Conservation (phyloP, 2,113 vertebrate species). For the Centropristis striata region DNA sequence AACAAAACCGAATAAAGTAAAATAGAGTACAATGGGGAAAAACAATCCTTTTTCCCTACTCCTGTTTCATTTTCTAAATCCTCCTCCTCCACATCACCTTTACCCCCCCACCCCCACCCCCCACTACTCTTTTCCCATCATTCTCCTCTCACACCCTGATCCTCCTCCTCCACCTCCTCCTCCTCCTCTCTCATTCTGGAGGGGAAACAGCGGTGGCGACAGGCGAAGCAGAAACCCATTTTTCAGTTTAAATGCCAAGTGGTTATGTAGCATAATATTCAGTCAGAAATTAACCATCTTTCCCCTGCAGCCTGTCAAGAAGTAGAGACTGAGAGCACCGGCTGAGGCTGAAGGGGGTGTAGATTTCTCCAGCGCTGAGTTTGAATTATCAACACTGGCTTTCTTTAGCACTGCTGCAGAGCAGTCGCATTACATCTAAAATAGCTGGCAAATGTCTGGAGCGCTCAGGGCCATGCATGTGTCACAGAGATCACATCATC, state of each 20-base stretch:
- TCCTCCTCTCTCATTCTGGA: constrained; percentile 72
- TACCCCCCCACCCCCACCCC: constrained; percentile 23
- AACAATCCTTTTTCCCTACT: constrained; percentile 84
- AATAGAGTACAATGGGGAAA: constrained; percentile 31
- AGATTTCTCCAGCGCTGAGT: constrained; percentile 26
- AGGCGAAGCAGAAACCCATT: constrained; percentile 98
- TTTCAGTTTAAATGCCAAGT: constrained; percentile 99
- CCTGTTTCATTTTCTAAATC: constrained; percentile 38
- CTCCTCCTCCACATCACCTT: constrained; percentile 5
- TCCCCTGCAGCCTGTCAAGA: constrained; percentile 89
- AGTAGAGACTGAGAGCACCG: constrained; percentile 84
- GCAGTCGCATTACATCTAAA: constrained; percentile 18
- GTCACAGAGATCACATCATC: not conserved
- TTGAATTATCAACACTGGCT: constrained; percentile 51
- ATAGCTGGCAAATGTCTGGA: constrained; percentile 15
- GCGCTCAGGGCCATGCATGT: not conserved
- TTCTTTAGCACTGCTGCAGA: constrained; percentile 35
- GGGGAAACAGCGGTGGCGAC: constrained; percentile 94
- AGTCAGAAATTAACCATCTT: constrained; percentile 95
- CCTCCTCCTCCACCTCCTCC: constrained; percentile 26
- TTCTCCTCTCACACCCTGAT: constrained; percentile 42
- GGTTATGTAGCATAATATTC: constrained; percentile 97
- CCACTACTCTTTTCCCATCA: constrained; percentile 76
- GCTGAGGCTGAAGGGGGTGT: constrained; percentile 37
- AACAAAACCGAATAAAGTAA: constrained; percentile 7